Percentiles rank a stretch among this genome's conserved stretches.
Conservation (phyloP, 2,888 invertebrate genomes). For the Zele albiditarsus region DNA sequence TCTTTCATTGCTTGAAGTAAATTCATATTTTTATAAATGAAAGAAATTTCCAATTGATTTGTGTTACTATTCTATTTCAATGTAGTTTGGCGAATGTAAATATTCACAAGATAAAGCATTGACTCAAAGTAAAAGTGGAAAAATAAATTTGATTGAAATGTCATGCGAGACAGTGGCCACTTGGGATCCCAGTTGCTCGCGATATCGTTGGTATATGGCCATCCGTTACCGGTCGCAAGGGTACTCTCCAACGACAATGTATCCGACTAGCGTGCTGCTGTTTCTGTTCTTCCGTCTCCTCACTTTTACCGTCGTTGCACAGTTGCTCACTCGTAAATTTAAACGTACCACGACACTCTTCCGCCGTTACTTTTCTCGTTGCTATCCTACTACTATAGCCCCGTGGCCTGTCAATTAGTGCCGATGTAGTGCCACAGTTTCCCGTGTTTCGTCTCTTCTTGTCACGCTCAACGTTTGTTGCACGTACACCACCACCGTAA, state of each 20-base stretch:
- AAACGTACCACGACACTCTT: constrained; percentile 33
- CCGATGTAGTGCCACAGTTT: constrained; percentile 61
- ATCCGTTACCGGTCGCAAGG: constrained; percentile 37
- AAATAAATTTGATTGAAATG: constrained; percentile 42
- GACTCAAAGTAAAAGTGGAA: constrained; percentile 33
- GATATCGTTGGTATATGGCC: constrained; percentile 41
- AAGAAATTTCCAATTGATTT: not conserved
- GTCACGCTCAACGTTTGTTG: constrained; percentile 21
- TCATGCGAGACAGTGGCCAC: constrained; percentile 36
- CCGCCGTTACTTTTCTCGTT: constrained; percentile 35
- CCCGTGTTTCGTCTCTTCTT: constrained; percentile 47
- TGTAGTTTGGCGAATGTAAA: not conserved
- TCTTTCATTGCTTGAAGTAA: not conserved
- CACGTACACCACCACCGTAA: constrained; percentile 24
- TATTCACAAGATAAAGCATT: constrained; percentile 19
- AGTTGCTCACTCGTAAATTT: constrained; percentile 60
- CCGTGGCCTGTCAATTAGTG: constrained; percentile 63
- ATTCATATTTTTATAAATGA: constrained; percentile 20
- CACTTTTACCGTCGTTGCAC: constrained; percentile 6
- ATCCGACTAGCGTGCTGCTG: not conserved
- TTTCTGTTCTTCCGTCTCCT: not conserved
- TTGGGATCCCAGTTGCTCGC: constrained; percentile 40
- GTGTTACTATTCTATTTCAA: not conserved
- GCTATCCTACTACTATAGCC: constrained; percentile 42
- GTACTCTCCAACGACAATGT: constrained; percentile 25